phyloP scores from a whole-genome alignment of 1,140 invertebrate species.

The Sitophilus oryzae region DNA sequence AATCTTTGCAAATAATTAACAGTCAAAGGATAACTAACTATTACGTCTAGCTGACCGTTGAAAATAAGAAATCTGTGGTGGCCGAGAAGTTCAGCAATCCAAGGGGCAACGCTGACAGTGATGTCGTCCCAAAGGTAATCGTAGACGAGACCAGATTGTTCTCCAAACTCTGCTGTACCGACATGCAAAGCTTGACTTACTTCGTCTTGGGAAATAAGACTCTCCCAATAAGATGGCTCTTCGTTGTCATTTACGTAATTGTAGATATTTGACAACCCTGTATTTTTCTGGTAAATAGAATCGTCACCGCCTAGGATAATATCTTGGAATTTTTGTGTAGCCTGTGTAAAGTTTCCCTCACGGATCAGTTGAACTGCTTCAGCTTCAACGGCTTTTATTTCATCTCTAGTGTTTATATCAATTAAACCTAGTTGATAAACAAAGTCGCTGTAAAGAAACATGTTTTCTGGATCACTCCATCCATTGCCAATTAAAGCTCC shows the following conservation, averaged over 20 bases:
- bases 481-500: slow-evolving; percentile 79
- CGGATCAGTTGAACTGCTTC: slow-evolving; percentile 47
- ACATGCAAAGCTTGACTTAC: slow-evolving; percentile 50
- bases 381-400: background rate
- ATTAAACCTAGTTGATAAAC: slow-evolving; percentile 70
- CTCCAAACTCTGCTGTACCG: slow-evolving; percentile 47
- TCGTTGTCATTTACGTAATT: slow-evolving; percentile 40
- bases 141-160: slow-evolving; percentile 54
- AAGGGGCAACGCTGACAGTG: slow-evolving; percentile 72
- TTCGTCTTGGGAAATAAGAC: slow-evolving; percentile 53
- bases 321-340: slow-evolving; percentile 51
- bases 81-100: slow-evolving; percentile 62
- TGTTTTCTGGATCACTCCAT: slow-evolving; percentile 67
- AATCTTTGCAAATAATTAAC: slow-evolving; percentile 61
- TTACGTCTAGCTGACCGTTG: slow-evolving; percentile 80
- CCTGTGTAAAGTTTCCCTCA: slow-evolving; percentile 52
- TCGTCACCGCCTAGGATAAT: slow-evolving; percentile 44
- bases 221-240: slow-evolving; percentile 44
- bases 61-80: slow-evolving; percentile 66
- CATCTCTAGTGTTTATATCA: slow-evolving; percentile 53
- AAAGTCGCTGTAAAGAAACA: slow-evolving; percentile 50
- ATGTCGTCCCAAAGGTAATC: slow-evolving; percentile 67
- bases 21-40: slow-evolving; percentile 72
- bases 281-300: slow-evolving; percentile 59
- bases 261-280: slow-evolving; percentile 59